Percentiles rank a stretch among this genome's conserved stretches.
phyloP scores from a whole-genome alignment of 2,888 invertebrate genomes.

The Tetanocera ferruginea region DNA sequence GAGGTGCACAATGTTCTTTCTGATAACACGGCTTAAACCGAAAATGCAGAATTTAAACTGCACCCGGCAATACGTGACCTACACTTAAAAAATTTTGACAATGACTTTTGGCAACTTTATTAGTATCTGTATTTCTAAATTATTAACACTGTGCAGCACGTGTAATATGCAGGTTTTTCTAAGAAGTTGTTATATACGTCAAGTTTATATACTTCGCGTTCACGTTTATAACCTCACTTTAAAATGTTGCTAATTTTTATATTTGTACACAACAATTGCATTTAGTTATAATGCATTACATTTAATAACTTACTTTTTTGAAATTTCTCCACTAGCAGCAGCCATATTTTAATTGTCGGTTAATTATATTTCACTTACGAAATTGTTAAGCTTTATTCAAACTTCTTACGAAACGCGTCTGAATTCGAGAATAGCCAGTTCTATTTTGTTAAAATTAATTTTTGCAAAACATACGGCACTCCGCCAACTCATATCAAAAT shows the following conservation, averaged over 20 bases:
- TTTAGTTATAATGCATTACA: conserved; percentile 50
- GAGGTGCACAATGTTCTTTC: background rate
- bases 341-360: conserved; percentile 55
- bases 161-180: background rate
- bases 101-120: no score
- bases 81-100: background rate
- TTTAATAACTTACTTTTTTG: conserved; percentile 65
- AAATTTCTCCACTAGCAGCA: conserved; percentile 62
- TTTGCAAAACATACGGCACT: background rate
- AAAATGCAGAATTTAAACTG: background rate
- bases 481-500: background rate
- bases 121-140: no score
- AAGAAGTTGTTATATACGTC: background rate
- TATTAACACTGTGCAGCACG: no score
- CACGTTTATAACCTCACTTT: conserved; percentile 49
- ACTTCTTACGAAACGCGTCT: background rate
- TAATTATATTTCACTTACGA: background rate
- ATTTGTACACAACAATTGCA: conserved; percentile 17
- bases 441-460: background rate
- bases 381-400: background rate
- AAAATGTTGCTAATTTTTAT: background rate
- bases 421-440: conserved; percentile 30
- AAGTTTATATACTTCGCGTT: conserved; percentile 37
- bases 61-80: conserved; percentile 6
- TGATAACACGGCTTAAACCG: background rate